Base-by-base conservation (phyloP, 1,140 invertebrate genomes). In the Heliconius eleuchia region DNA sequence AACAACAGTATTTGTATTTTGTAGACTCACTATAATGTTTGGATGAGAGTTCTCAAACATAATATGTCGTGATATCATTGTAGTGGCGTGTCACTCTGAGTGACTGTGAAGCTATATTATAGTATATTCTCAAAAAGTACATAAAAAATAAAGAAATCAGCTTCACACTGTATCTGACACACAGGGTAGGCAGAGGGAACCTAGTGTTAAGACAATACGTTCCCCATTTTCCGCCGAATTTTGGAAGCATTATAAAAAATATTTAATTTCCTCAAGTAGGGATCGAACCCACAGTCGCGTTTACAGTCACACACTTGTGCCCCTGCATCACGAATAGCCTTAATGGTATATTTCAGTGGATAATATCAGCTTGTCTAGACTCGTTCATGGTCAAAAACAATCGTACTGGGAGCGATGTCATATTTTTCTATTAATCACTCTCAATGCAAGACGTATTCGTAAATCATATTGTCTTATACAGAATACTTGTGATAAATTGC, bases 401-500 rank as follows among this genome's bases (percentile, higher is more conserved):
- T 27, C 60, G 23, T 27, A 30, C 23, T 13, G 60, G 60, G 60
- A 66, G 60, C 23, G n/a, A 66, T 27, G 7, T 30, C 60, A 27
- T 66, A 23, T 66, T 66, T 46, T 27, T 66, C 27, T 27, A 66
- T 66, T 66, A 66, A 66, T 66, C 60, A 66, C 23, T 66, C 23
- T 66, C 23, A 30, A 66, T 27, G 60, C 60, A 66, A 27, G 23
- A 66, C 60, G 23, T 66, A 46, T 3, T 46, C 13, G 42, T 46
- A 66, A 9, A 66, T 30, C 30, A 66, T 30, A 11, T 66, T 66
- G 27, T 30, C 11, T 16, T 13, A 66, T 66, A 66, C n/a, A 66
- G 23, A 66, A 30, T 66, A 66, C 27, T 0, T 66, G 30, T 57
- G 55, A 57, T 66, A 66, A 27, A 66, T 66, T 66, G 60, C n/a